Percentiles rank a stretch among this genome's conserved stretches.
phyloP scores from a whole-genome alignment of 2,797 vertebrate species.

The Crypturellus tataupa region DNA sequence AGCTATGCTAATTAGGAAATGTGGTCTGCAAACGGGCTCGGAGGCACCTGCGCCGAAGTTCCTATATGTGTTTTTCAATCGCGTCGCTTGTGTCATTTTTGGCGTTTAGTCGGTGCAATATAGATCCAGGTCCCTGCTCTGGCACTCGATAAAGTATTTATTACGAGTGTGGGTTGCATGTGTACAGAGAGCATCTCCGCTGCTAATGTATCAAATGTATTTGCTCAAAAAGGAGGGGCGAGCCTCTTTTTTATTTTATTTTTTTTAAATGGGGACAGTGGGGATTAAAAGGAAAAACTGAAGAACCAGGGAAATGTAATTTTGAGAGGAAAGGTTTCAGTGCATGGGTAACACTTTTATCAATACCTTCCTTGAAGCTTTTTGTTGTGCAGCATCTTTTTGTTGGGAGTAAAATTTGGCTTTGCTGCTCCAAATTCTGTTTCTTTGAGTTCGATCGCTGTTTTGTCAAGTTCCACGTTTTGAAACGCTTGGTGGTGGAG shows the following conservation, averaged over 20 bases:
- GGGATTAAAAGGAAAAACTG: neutral
- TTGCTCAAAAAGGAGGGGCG: neutral
- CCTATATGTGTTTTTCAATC: neutral
- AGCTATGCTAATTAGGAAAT: constrained; percentile 74
- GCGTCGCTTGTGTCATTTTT: neutral
- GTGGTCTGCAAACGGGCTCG: constrained; percentile 25
- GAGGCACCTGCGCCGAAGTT: constrained; percentile 75
- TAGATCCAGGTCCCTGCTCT: neutral
- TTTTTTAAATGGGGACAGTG: neutral
- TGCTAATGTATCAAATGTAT: neutral
- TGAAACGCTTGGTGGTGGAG: constrained; percentile 20
- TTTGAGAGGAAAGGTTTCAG: neutral
- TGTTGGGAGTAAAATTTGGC: neutral
- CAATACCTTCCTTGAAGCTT: neutral
- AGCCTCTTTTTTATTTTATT: neutral
- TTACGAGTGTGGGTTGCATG: neutral
- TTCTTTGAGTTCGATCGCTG: neutral
- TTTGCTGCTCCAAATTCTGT: neutral
- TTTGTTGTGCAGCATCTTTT: neutral
- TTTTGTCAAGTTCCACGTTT: constrained; percentile 31
- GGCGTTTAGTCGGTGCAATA: neutral
- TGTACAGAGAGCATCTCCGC: neutral
- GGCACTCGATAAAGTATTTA: constrained; percentile 37
- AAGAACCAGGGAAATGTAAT: neutral
- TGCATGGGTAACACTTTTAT: neutral